Conservation (phyloP, 2,888 invertebrate species). For the Napeogenes sylphis region DNA sequence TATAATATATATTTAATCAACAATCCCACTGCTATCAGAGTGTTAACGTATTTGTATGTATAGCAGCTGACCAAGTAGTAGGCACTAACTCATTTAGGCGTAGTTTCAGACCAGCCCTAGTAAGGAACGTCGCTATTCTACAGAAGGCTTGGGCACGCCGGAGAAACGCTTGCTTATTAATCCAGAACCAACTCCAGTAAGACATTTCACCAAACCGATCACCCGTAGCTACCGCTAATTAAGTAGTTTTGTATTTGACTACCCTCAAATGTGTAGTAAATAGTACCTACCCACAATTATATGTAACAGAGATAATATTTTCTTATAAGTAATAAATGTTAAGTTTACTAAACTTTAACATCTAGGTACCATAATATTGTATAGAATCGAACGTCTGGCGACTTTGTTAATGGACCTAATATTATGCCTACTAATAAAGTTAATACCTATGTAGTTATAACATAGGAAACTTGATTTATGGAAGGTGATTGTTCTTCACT, state of each 20-base stretch:
- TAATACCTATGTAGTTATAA: too few species aligned
- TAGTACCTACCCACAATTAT: neutral
- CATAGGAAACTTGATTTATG: neutral
- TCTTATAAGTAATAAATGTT: neutral
- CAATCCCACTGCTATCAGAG: neutral
- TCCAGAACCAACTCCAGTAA: slow-evolving; percentile 74
- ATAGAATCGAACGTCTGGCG: too few species aligned
- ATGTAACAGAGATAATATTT: neutral
- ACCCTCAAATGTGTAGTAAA: neutral
- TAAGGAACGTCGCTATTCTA: slow-evolving; percentile 70
- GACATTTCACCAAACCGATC: slow-evolving; percentile 37
- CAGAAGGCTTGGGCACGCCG: slow-evolving; percentile 66
- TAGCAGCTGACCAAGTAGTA: slow-evolving; percentile 1
- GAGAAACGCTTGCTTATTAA: slow-evolving; percentile 76
- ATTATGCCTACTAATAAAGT: too few species aligned
- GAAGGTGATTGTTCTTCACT: neutral
- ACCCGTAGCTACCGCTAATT: slow-evolving; percentile 25
- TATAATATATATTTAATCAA: neutral
- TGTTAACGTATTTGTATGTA: neutral
- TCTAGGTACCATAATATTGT: too few species aligned
- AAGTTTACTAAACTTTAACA: too few species aligned
- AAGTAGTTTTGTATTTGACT: slow-evolving; percentile 11
- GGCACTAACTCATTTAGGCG: slow-evolving; percentile 56
- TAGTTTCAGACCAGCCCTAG: slow-evolving; percentile 74
- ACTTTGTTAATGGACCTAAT: too few species aligned